Conservation (phyloP, 2,888 invertebrate species). For the Sialis fuliginosa region DNA sequence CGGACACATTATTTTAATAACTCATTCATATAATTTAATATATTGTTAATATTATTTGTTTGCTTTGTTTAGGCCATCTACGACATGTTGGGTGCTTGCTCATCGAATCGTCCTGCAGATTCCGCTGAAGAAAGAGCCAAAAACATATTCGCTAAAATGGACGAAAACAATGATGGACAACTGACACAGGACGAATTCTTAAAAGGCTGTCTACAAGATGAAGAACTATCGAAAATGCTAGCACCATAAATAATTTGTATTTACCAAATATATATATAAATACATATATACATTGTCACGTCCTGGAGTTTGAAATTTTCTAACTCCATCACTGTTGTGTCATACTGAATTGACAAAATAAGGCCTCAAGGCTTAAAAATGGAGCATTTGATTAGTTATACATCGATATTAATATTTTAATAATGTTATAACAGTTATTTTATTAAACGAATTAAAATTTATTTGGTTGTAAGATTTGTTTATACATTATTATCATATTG, state of each 20-base stretch:
- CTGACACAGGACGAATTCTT: constrained; percentile 96
- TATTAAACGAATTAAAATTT: not conserved
- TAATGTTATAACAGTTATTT: not conserved
- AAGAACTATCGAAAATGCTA: constrained; percentile 87
- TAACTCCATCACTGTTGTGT: too few relatives aligned
- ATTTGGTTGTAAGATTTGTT: too few relatives aligned
- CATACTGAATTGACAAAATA: too few relatives aligned
- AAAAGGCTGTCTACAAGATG: constrained; percentile 93
- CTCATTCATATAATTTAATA: too few relatives aligned
- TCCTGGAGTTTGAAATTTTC: not conserved
- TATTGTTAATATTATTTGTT: not conserved
- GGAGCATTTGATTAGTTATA: too few relatives aligned
- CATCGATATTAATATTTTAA: not conserved
- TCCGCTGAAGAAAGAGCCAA: constrained; percentile 95
- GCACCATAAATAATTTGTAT: constrained; percentile 49
- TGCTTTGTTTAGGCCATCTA: constrained; percentile 77
- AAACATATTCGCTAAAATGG: constrained; percentile 99
- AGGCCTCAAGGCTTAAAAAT: too few relatives aligned
- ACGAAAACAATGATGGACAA: constrained; percentile 97
- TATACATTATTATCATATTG: too few relatives aligned
- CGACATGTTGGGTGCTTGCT: constrained; percentile 97
- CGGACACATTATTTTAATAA: too few relatives aligned
- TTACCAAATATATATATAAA: not conserved
- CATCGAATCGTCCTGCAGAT: constrained; percentile 85
- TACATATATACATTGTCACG: not conserved